Base-by-base conservation (phyloP, 2,113 vertebrate species). In the Paramormyrops kingsleyae region DNA sequence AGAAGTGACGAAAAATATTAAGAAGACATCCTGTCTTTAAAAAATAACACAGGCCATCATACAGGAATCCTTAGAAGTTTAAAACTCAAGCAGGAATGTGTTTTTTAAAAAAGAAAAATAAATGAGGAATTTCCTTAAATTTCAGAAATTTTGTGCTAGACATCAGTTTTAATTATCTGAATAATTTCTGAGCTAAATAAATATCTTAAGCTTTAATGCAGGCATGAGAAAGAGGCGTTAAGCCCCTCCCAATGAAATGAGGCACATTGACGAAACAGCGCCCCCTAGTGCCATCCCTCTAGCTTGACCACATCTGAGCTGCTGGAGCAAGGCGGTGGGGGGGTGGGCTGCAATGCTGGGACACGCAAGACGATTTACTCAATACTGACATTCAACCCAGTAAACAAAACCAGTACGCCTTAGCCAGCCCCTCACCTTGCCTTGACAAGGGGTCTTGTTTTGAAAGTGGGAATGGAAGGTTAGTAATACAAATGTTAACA, bases 301-400 rank as follows among this genome's bases (percentile, higher is more conserved):
- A 56, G 74, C 44, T 24, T 42, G 47, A 80, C 62, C 47, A 46
- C 19, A 88, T 12, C 4, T 31, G 39, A 62, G 86, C 35, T 27
- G 35, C 66, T 52, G 70, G 86, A 31, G 27, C n/a, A 21, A 59
- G 27, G 42, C 10, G 5, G 31, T 4, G 62, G 27, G 44, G 21
- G 44, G 52, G 59, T n/a, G 89, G 7, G 70, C 59, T 17, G 31
- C 53, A 42, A 17, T 47, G 24, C 8, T 46, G 86, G 93, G 93
- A 91, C 92, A 93, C 92, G 88, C 5, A 2, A 12, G 89, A 88
- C 77, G 87, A 87, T 88, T 21, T 27, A 90, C 89, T 91, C 90
- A 91, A 88, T 90, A n/a, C 83, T 49, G 91, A 93, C 92, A 94
- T 92, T 93, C 91, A 91, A 87, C 56, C 88, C 91, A 93, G 90